Conservation (phyloP, 2,797 vertebrate species). For the Capromys pilorides region DNA sequence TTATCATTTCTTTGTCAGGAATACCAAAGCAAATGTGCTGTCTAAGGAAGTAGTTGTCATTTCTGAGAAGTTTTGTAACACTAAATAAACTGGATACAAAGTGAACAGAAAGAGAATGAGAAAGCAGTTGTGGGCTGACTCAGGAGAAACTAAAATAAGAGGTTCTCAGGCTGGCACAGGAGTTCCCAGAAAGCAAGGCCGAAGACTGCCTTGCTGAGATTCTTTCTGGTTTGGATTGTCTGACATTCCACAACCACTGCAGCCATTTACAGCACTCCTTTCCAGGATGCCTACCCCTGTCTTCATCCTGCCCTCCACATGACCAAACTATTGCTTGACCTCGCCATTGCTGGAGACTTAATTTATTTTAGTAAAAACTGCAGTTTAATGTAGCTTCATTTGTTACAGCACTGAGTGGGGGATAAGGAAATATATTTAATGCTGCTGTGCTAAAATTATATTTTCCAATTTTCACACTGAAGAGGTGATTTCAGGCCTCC, state of each 20-base stretch:
- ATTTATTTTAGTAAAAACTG: background rate
- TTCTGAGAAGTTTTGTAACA: conserved; percentile 34
- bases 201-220: background rate
- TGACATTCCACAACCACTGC: background rate
- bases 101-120: conserved; percentile 27
- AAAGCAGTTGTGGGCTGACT: conserved; percentile 58
- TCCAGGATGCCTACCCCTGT: background rate
- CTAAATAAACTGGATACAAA: background rate
- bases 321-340: background rate
- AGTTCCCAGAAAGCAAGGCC: conserved; percentile 58
- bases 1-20: background rate
- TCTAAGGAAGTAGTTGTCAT: background rate
- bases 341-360: background rate
- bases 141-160: conserved; percentile 68
- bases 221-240: conserved; percentile 37
- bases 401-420: background rate
- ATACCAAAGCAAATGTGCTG: background rate
- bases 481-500: no score
- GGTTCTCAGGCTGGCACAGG: conserved; percentile 38
- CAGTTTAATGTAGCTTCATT: background rate
- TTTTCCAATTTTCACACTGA: no score
- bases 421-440: conserved; percentile 35
- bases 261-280: background rate
- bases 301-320: background rate
- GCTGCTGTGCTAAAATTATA: background rate